Percentiles rank a stretch among this genome's conserved stretches.
These are phyloP conservation scores for Torymus auratus DNA, from an alignment of 2,888 invertebrate species.

Conservation along the genomic window DNA sequence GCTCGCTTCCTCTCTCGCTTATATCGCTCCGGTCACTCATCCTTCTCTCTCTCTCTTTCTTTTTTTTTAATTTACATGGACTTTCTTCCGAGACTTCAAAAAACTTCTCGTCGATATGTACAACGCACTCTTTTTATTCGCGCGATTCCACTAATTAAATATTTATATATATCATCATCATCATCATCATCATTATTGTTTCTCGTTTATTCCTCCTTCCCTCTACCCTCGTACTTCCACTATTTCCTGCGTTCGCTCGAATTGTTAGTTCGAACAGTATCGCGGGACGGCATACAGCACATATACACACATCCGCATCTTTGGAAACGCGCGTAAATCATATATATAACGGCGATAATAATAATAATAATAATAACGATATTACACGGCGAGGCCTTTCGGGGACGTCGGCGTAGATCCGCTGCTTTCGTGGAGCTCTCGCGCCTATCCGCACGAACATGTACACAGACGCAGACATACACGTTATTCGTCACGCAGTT, in stretches of 20 bases:
- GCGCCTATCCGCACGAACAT: not conserved
- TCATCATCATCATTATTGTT: slow-evolving; percentile 45
- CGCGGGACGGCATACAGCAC: slow-evolving; percentile 33
- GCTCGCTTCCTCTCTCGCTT: not conserved
- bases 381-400: slow-evolving; percentile 25
- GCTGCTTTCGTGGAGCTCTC: not conserved
- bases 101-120: slow-evolving; percentile 56
- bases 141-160: slow-evolving; percentile 32
- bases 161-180: not conserved
- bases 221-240: slow-evolving; percentile 7
- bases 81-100: slow-evolving; percentile 54
- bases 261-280: slow-evolving; percentile 39
- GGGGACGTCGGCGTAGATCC: not conserved
- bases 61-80: slow-evolving; percentile 61
- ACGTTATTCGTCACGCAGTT: too few species aligned
- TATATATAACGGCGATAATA: slow-evolving; percentile 9
- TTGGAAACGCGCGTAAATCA: slow-evolving; percentile 29
- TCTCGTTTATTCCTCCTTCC: not conserved
- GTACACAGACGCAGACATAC: not conserved
- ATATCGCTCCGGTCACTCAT: not conserved
- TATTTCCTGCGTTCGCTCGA: slow-evolving; percentile 24
- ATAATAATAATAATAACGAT: slow-evolving; percentile 15
- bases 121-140: slow-evolving; percentile 41
- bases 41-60: not conserved
- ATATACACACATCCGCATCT: not conserved